Percentiles rank a stretch among this genome's conserved stretches.
phyloP scores from a whole-genome alignment of 2,113 vertebrate species.

The Rhinichthys klamathensis region DNA sequence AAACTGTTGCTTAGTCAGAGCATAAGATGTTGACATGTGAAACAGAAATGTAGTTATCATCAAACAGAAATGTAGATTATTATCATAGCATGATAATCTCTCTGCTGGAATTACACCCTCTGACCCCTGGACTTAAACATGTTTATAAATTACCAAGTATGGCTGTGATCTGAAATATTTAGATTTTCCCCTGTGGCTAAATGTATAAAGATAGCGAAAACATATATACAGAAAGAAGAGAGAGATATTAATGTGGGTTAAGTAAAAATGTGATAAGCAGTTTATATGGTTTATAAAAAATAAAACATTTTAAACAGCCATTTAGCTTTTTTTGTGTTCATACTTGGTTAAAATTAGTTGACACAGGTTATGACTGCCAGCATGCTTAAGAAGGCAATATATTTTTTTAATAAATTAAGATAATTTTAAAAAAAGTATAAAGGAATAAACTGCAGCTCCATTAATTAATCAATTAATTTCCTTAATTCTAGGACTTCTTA shows the following conservation, averaged over 20 bases:
- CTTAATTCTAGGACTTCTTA: too few relatives aligned
- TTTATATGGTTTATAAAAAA: background rate
- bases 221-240: background rate
- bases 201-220: background rate
- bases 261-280: background rate
- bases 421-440: too few relatives aligned
- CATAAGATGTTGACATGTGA: background rate
- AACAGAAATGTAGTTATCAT: too few relatives aligned
- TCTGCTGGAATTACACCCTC: background rate
- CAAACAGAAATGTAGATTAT: too few relatives aligned
- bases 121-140: background rate
- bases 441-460: too few relatives aligned
- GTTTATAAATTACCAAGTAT: background rate
- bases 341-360: background rate
- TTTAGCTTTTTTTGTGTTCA: too few relatives aligned
- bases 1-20: background rate
- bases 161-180: background rate
- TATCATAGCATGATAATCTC: background rate
- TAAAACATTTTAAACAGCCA: too few relatives aligned
- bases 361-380: background rate
- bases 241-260: background rate
- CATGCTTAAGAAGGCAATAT: background rate
- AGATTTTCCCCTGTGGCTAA: background rate
- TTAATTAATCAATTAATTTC: background rate
- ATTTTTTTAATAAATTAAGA: background rate